These are phyloP conservation scores for Sarcophaga caerulescens DNA, from an alignment of 2,888 invertebrate species.

Conservation along the genomic window DNA sequence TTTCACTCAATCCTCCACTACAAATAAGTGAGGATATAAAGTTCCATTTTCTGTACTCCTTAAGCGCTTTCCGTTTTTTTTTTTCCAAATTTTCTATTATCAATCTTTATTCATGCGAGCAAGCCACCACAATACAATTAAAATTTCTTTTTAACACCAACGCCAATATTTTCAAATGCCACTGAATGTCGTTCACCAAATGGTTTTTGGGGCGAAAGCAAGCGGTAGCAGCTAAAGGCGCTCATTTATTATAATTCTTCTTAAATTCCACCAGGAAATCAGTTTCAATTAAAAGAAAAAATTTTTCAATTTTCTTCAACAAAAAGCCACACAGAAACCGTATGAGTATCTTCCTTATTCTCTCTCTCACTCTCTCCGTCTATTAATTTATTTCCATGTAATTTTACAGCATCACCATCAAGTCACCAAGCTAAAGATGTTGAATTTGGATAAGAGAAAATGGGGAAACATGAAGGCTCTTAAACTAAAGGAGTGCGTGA, in stretches of 20 bases:
- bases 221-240: neutral
- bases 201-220: too few species aligned
- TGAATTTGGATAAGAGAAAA: neutral
- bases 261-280: constrained; percentile 53
- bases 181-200: too few species aligned
- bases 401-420: constrained; percentile 24
- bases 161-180: too few species aligned
- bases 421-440: neutral
- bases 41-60: too few species aligned
- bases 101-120: too few species aligned
- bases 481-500: neutral
- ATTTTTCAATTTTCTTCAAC: constrained; percentile 49
- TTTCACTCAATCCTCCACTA: too few species aligned
- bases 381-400: constrained; percentile 53
- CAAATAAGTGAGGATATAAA: too few species aligned
- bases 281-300: constrained; percentile 59
- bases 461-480: neutral
- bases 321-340: constrained; percentile 50
- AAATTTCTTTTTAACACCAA: too few species aligned
- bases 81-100: too few species aligned
- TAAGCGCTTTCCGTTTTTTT: too few species aligned
- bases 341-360: constrained; percentile 14
- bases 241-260: neutral
- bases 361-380: neutral
- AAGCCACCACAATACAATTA: neutral